A percentile compares a stretch with the other conserved stretches of the same genome.
Conservation (phyloP, 1,140 invertebrate species). For the Neoseiulus cucumeris region DNA sequence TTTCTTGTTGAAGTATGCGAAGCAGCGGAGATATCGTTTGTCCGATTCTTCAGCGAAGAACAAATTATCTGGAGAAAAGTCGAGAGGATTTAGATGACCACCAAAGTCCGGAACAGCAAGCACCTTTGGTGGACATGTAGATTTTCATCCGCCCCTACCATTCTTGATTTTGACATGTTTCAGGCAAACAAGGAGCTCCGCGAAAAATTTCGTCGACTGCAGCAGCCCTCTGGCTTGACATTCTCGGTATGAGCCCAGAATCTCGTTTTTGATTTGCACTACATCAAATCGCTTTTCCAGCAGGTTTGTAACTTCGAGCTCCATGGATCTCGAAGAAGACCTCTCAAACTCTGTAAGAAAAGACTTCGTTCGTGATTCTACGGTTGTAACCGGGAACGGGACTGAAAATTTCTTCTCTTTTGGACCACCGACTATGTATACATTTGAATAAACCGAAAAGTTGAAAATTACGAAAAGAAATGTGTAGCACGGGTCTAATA, state of each 20-base stretch:
- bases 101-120: too few relatives aligned
- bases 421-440: too few relatives aligned
- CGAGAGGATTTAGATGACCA: not conserved
- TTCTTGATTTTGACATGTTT: not conserved
- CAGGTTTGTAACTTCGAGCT: not conserved
- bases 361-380: too few relatives aligned
- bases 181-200: not conserved
- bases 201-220: not conserved
- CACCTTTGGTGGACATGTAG: too few relatives aligned
- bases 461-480: too few relatives aligned
- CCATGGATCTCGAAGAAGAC: too few relatives aligned
- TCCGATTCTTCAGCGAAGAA: constrained; percentile 15
- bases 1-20: constrained; percentile 72
- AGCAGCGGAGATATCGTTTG: constrained; percentile 47
- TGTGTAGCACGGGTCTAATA: too few relatives aligned
- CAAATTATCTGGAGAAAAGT: constrained; percentile 19
- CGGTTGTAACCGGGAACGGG: too few relatives aligned
- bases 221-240: not conserved
- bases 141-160: too few relatives aligned
- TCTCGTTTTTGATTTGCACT: not conserved
- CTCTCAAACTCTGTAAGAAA: too few relatives aligned
- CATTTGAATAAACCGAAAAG: too few relatives aligned
- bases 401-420: too few relatives aligned
- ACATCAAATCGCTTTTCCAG: not conserved
- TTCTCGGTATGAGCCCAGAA: not conserved